Conservation (phyloP, 1,140 invertebrate genomes). For the Orius insidiosus region DNA sequence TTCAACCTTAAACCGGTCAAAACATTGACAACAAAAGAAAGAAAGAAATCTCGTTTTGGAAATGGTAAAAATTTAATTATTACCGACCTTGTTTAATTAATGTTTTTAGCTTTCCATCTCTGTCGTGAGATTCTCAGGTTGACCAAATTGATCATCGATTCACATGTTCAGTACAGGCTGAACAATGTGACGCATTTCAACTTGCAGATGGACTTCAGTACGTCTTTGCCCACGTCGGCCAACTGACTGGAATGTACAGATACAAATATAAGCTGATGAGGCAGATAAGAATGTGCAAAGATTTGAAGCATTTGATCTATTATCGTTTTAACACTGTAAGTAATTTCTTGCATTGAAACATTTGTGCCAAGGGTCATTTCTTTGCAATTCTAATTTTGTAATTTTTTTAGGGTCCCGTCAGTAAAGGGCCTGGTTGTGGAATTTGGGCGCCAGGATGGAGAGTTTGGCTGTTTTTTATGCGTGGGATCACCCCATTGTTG, state of each 20-base stretch:
- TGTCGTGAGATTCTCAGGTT: slow-evolving; percentile 95
- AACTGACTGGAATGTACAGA: slow-evolving; percentile 98
- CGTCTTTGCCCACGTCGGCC: slow-evolving; percentile 98
- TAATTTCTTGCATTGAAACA: too few species aligned
- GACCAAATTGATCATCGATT: slow-evolving; percentile 96
- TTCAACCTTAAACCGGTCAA: slow-evolving; percentile 99
- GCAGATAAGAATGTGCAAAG: slow-evolving; percentile 99
- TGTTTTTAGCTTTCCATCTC: slow-evolving; percentile 77
- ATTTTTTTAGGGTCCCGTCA: slow-evolving; percentile 67
- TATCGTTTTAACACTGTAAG: slow-evolving; percentile 97
- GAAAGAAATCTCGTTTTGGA: slow-evolving; percentile 98
- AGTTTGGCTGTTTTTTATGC: slow-evolving; percentile 99
- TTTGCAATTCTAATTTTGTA: too few species aligned
- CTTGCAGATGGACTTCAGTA: slow-evolving; percentile 98
- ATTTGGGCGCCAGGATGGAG: slow-evolving; percentile 99
- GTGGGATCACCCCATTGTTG: slow-evolving; percentile 92
- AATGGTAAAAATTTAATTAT: slow-evolving; percentile 52
- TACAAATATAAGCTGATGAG: slow-evolving; percentile 99
- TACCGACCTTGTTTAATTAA: too few species aligned
- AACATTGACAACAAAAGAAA: slow-evolving; percentile 95
- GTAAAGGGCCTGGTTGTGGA: slow-evolving; percentile 97
- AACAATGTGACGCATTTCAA: slow-evolving; percentile 99
- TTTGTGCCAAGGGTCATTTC: too few species aligned
- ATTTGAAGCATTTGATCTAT: slow-evolving; percentile 98
- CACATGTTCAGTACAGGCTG: slow-evolving; percentile 95